Evolutionary conservation across 1,140 invertebrate genomes (phyloP).

Genomic region (Zaprionus gabonicus): DNA sequence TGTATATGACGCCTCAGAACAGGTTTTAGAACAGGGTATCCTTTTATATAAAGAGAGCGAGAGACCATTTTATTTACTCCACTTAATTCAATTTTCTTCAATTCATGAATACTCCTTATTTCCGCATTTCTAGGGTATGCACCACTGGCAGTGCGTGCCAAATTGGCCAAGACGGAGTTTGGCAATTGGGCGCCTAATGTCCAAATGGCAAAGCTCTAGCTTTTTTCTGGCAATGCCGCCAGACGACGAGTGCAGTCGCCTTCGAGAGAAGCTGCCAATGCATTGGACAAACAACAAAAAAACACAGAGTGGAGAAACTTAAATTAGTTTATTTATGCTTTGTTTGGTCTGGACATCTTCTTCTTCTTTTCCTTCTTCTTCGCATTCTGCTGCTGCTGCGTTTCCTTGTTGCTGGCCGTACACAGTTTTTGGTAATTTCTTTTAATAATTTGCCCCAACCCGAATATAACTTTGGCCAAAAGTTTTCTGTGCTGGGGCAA

Average conservation of each 20-base stretch:
- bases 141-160: slow-evolving; percentile 35
- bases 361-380: neutral
- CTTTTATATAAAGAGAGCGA: neutral
- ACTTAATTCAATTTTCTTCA: neutral
- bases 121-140: neutral
- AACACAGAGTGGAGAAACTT: slow-evolving; percentile 53
- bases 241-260: slow-evolving; percentile 28
- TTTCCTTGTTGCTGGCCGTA: neutral
- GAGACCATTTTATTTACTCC: neutral
- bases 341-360: slow-evolving; percentile 60
- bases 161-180: slow-evolving; percentile 46
- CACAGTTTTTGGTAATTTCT: slow-evolving; percentile 45
- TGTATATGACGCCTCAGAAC: neutral
- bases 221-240: slow-evolving; percentile 22
- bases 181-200: slow-evolving; percentile 12
- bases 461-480: slow-evolving; percentile 65
- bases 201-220: slow-evolving; percentile 23
- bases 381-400: neutral
- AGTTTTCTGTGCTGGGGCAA: slow-evolving; percentile 22
- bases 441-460: slow-evolving; percentile 56
- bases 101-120: neutral
- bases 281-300: slow-evolving; percentile 33
- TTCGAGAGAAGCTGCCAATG: slow-evolving; percentile 13
- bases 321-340: slow-evolving; percentile 82
- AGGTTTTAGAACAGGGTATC: neutral